phyloP scores from a whole-genome alignment of 30 jellyfish, hydroid and myxozoan genomes.

The Mastigias papua region DNA sequence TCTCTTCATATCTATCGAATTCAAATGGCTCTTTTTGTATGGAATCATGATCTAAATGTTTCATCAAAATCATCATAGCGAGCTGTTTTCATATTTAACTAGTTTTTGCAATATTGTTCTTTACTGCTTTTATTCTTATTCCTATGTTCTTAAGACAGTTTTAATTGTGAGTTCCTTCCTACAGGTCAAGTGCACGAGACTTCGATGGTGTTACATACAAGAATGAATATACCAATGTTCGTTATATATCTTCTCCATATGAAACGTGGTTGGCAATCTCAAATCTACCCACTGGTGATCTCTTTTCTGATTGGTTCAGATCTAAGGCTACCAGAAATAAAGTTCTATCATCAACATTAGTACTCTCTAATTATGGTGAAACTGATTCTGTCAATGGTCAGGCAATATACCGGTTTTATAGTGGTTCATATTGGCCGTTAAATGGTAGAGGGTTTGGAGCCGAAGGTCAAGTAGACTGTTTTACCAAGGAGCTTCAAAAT shows the following conservation, averaged over 20 bases:
- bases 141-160: no score
- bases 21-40: no score
- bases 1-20: no score
- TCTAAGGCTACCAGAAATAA: conserved; percentile 65
- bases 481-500: conserved; percentile 61
- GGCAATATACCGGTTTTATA: conserved; percentile 63
- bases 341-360: conserved; percentile 32
- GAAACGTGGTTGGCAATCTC: conserved; percentile 92
- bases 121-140: no score
- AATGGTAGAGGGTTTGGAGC: conserved; percentile 84
- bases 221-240: conserved; percentile 53
- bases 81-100: no score
- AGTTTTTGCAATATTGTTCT: no score
- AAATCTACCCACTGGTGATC: conserved; percentile 71
- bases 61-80: no score
- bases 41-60: no score
- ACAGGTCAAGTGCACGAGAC: conserved; percentile 80
- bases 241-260: conserved; percentile 76
- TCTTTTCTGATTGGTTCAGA: conserved; percentile 85
- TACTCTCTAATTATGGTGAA: conserved; percentile 70
- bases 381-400: conserved; percentile 71
- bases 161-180: not conserved
- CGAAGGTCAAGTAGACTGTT: conserved; percentile 80
- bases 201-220: conserved; percentile 76
- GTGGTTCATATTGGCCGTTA: conserved; percentile 77